Evolutionary conservation across 1,140 invertebrate species (phyloP).

Genomic region (Macrotrachela quadricornifera): DNA sequence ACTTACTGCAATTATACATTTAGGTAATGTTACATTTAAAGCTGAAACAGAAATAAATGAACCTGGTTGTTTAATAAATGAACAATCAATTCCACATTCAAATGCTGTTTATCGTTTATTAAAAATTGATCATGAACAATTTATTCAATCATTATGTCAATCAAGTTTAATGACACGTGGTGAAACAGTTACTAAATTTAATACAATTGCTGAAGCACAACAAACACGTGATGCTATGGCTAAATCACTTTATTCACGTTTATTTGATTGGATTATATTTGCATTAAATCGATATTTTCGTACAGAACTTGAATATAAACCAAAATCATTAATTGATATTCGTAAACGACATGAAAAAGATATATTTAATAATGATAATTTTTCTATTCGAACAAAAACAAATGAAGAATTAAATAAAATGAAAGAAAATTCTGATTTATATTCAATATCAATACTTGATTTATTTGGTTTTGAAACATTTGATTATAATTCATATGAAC

Average conservation of each 20-base stretch:
- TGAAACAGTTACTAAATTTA: slow-evolving; percentile 54
- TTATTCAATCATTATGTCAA: slow-evolving; percentile 53
- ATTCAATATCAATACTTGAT: slow-evolving; percentile 53
- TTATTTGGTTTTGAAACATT: slow-evolving; percentile 91
- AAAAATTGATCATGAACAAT: too few species aligned
- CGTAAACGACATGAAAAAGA: too few species aligned
- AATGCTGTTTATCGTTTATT: slow-evolving; percentile 40
- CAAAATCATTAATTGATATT: slow-evolving; percentile 44
- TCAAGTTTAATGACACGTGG: slow-evolving; percentile 56
- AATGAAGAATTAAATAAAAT: too few species aligned
- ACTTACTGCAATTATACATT: slow-evolving; percentile 67
- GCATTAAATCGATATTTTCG: slow-evolving; percentile 15
- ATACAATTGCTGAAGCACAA: slow-evolving; percentile 46
- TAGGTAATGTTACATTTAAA: slow-evolving; percentile 77
- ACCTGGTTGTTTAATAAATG: too few species aligned
- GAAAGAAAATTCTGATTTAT: too few species aligned
- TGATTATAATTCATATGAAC: slow-evolving; percentile 59
- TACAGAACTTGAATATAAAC: too few species aligned
- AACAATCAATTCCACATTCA: too few species aligned
- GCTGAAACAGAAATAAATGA: too few species aligned
- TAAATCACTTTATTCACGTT: slow-evolving; percentile 48
- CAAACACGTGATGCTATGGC: slow-evolving; percentile 94
- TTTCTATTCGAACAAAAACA: too few species aligned
- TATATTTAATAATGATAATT: too few species aligned
- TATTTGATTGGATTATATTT: slow-evolving; percentile 54